phyloP scores from a whole-genome alignment of 2,797 vertebrate species.

The Erethizon dorsatum region DNA sequence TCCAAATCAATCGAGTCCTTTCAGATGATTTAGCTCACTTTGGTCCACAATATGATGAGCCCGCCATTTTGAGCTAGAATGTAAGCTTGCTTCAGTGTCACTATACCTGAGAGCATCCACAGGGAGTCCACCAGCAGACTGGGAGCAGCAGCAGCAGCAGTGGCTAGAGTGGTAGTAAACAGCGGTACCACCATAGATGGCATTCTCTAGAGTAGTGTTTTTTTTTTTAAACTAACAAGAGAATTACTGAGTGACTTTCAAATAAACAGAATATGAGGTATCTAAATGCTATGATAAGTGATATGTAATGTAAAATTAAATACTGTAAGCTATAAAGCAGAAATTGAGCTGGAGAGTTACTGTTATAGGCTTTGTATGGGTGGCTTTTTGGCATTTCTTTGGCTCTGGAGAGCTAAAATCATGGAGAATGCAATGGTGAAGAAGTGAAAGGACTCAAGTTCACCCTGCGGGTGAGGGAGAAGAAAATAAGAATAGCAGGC shows the following conservation, averaged over 20 bases:
- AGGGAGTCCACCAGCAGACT: slow-evolving; percentile 86
- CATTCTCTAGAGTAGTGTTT: slow-evolving; percentile 50
- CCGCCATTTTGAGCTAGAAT: slow-evolving; percentile 95
- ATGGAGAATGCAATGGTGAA: slow-evolving; percentile 89
- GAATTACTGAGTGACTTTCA: slow-evolving; percentile 57
- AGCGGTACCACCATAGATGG: slow-evolving; percentile 11
- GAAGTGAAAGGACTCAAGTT: slow-evolving; percentile 85
- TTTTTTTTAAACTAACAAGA: background rate
- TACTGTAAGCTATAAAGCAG: slow-evolving; percentile 87
- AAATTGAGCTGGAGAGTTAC: slow-evolving; percentile 83
- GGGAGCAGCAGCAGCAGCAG: slow-evolving; percentile 31
- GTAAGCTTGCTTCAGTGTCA: slow-evolving; percentile 95
- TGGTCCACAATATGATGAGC: slow-evolving; percentile 93
- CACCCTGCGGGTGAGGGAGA: slow-evolving; percentile 58
- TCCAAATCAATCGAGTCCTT: slow-evolving; percentile 94
- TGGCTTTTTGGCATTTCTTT: slow-evolving; percentile 85
- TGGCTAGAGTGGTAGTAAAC: background rate
- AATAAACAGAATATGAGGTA: slow-evolving; percentile 89
- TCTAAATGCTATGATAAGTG: slow-evolving; percentile 87
- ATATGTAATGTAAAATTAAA: slow-evolving; percentile 85
- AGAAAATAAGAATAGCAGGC: background rate
- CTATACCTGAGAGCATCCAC: slow-evolving; percentile 95
- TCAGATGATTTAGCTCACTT: slow-evolving; percentile 96
- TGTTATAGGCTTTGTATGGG: slow-evolving; percentile 90
- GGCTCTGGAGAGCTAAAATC: slow-evolving; percentile 79